A percentile compares a stretch with the other conserved stretches of the same genome.
These are phyloP conservation scores for Yoshiicerus persimilis DNA, from an alignment of 1,140 invertebrate species.

Conservation along the genomic window DNA sequence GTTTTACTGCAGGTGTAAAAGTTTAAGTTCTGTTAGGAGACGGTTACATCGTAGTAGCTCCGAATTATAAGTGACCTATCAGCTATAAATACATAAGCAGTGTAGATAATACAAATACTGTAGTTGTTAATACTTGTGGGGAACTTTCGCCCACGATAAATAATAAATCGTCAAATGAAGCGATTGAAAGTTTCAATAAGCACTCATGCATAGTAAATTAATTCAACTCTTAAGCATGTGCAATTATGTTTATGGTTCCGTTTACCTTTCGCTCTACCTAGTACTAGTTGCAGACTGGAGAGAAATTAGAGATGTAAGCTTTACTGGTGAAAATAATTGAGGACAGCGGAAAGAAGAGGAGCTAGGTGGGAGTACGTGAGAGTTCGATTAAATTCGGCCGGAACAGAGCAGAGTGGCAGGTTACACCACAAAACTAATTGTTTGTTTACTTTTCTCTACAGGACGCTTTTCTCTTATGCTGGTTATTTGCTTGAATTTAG, in stretches of 20 bases:
- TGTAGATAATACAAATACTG: no score
- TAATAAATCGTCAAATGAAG: not conserved
- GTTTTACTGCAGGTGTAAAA: no score
- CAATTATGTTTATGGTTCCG: not conserved
- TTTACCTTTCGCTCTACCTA: not conserved
- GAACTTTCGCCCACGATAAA: not conserved
- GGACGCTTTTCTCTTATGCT: not conserved
- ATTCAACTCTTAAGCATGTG: not conserved
- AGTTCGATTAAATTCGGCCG: not conserved
- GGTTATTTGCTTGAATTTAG: not conserved
- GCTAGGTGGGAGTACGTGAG: not conserved
- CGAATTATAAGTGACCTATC: no score
- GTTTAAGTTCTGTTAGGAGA: no score
- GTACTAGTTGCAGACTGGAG: not conserved
- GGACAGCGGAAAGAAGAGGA: not conserved
- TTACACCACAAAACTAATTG: constrained; percentile 15
- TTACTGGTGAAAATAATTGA: not conserved
- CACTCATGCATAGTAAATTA: not conserved
- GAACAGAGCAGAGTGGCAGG: constrained; percentile 1
- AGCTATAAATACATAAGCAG: no score
- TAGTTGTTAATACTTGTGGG: no score
- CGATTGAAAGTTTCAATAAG: not conserved
- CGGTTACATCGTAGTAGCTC: no score
- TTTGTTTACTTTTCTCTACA: constrained; percentile 18
- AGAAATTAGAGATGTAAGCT: not conserved